Conservation (phyloP, 1,140 invertebrate genomes). For the Drosophila triauraria region DNA sequence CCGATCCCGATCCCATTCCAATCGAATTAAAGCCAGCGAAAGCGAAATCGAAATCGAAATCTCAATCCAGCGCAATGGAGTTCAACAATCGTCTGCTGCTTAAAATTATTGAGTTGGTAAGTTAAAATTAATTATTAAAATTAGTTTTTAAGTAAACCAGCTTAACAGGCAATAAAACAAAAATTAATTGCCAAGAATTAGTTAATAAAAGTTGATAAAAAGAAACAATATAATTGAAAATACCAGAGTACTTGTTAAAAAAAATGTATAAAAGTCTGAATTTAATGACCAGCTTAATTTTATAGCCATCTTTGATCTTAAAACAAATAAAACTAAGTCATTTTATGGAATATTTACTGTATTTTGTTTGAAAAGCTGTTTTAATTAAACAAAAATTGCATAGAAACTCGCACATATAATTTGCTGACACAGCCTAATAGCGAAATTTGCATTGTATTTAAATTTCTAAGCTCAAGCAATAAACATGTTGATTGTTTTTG, state of each 20-base stretch:
- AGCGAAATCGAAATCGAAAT: constrained; percentile 39
- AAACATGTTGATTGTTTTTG: too few relatives aligned
- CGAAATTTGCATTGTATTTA: background rate
- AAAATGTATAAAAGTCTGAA: too few relatives aligned
- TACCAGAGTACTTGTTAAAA: too few relatives aligned
- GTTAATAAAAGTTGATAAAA: background rate
- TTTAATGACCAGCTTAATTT: background rate
- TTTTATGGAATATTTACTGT: background rate
- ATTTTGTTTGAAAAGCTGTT: too few relatives aligned
- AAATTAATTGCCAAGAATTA: background rate
- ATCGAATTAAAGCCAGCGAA: background rate
- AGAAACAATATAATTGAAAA: too few relatives aligned
- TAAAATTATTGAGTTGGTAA: constrained; percentile 83
- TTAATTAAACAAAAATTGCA: too few relatives aligned
- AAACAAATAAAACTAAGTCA: background rate
- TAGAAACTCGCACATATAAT: too few relatives aligned
- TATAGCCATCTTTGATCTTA: background rate
- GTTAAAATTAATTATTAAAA: constrained; percentile 11
- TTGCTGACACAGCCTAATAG: background rate
- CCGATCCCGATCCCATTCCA: constrained; percentile 4
- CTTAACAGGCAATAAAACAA: too few relatives aligned
- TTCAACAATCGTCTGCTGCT: constrained; percentile 81
- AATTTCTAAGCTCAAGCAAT: background rate
- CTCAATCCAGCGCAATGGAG: constrained; percentile 60
- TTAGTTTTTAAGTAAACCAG: too few relatives aligned